These are phyloP conservation scores for Falcunculus frontatus DNA, from an alignment of 2,113 vertebrate genomes.

Conservation along the genomic window DNA sequence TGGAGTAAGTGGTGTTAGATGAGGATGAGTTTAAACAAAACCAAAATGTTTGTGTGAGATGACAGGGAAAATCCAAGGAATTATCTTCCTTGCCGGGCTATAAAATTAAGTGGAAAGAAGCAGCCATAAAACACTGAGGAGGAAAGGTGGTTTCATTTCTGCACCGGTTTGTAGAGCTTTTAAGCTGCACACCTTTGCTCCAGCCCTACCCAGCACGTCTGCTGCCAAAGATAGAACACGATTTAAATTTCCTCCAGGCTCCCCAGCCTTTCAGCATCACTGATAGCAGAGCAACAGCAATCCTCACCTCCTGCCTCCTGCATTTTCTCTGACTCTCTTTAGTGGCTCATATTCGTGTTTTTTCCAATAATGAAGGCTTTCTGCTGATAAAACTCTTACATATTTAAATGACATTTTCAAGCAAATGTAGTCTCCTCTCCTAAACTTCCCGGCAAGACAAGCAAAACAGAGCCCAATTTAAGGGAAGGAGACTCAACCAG, in stretches of 20 bases:
- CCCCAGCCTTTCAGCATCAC: neutral
- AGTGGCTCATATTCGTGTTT: neutral
- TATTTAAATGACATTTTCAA: constrained; percentile 21
- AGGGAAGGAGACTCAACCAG: neutral
- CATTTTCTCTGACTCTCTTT: neutral
- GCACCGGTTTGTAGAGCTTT: neutral
- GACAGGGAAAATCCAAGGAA: constrained; percentile 4
- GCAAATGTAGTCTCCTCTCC: neutral
- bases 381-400: constrained; percentile 39
- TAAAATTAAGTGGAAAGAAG: constrained; percentile 16
- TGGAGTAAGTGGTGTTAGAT: neutral
- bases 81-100: neutral
- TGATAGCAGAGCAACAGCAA: neutral
- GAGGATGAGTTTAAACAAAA: neutral
- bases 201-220: neutral
- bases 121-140: neutral
- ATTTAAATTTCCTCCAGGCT: constrained; percentile 38
- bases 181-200: constrained; percentile 5
- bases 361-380: constrained; percentile 24
- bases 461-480: neutral
- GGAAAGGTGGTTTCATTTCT: neutral
- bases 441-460: neutral
- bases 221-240: constrained; percentile 6
- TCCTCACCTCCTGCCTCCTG: neutral
- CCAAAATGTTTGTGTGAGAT: neutral